Percentiles rank a stretch among this genome's conserved stretches.
Evolutionary conservation across 2,888 invertebrate genomes (phyloP).

Genomic region (Lissonota sp.): DNA sequence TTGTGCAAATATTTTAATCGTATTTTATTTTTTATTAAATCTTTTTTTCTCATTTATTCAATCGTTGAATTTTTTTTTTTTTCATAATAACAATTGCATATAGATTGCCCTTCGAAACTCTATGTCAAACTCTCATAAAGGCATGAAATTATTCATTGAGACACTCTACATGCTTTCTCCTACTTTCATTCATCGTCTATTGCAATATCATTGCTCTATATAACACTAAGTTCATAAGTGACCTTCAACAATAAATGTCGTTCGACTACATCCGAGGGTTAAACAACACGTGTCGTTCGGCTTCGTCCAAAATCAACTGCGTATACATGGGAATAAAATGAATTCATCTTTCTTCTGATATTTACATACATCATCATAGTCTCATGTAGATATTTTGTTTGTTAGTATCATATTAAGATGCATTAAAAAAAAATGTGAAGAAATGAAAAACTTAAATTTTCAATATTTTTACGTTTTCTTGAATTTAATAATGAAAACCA

Average conservation of each 20-base stretch:
- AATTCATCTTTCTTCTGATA: not conserved
- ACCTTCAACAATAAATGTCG: conserved; percentile 55
- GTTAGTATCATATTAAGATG: not conserved
- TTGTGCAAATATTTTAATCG: too few species aligned
- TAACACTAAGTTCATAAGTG: conserved; percentile 55
- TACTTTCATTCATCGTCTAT: conserved; percentile 43
- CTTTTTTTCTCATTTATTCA: not conserved
- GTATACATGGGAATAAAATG: not conserved
- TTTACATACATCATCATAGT: conserved; percentile 34
- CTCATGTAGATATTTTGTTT: conserved; percentile 41
- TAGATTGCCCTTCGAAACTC: conserved; percentile 44
- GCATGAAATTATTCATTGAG: conserved; percentile 58
- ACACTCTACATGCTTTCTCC: conserved; percentile 53
- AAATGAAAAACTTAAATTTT: not conserved
- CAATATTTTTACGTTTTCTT: conserved; percentile 64
- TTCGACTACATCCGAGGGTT: conserved; percentile 19
- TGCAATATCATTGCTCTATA: conserved; percentile 27
- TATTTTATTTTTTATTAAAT: conserved; percentile 11
- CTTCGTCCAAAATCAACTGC: too few species aligned
- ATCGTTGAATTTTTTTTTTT: not conserved
- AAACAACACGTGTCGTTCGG: not conserved
- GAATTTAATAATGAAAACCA: conserved; percentile 44
- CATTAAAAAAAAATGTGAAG: not conserved
- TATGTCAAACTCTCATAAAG: conserved; percentile 5
- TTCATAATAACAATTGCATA: not conserved